phyloP scores from a whole-genome alignment of 2,888 invertebrate species.

The Polydrusus cervinus region DNA sequence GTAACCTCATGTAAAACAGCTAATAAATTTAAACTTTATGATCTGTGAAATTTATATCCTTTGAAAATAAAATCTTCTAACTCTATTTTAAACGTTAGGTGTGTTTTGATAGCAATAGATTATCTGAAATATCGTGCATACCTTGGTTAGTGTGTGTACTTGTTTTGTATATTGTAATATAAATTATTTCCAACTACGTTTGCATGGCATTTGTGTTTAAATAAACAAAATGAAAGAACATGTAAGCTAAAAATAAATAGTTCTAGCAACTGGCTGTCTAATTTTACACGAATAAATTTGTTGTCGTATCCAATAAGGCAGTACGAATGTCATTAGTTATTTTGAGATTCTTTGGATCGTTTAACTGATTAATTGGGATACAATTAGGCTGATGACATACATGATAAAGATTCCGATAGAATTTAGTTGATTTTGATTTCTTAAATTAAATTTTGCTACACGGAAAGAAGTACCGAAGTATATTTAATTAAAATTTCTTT shows the following conservation, averaged over 20 bases:
- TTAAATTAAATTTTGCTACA: neutral
- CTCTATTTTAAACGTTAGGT: slow-evolving; percentile 42
- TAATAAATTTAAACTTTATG: slow-evolving; percentile 45
- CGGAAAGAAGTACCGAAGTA: too few species aligned
- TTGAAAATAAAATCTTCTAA: slow-evolving; percentile 32
- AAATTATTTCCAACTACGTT: slow-evolving; percentile 43
- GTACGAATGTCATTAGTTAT: slow-evolving; percentile 48
- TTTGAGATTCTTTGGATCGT: slow-evolving; percentile 41
- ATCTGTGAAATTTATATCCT: slow-evolving; percentile 48
- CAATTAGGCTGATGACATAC: slow-evolving; percentile 25
- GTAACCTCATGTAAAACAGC: slow-evolving; percentile 37
- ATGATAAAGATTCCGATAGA: slow-evolving; percentile 11
- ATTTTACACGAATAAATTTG: slow-evolving; percentile 53
- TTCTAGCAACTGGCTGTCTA: slow-evolving; percentile 39
- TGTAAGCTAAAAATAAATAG: slow-evolving; percentile 44
- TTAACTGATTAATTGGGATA: slow-evolving; percentile 38
- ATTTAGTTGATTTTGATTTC: neutral
- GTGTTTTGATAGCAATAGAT: slow-evolving; percentile 52
- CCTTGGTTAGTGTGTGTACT: slow-evolving; percentile 39
- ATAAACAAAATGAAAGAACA: slow-evolving; percentile 43
- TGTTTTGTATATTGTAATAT: slow-evolving; percentile 41
- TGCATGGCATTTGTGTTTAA: slow-evolving; percentile 36
- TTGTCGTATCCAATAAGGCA: slow-evolving; percentile 51
- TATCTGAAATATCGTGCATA: slow-evolving; percentile 47
- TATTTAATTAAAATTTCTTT: too few species aligned